Base-by-base conservation (phyloP, 2,797 vertebrate species). In the Aeoliscus strigatus region DNA sequence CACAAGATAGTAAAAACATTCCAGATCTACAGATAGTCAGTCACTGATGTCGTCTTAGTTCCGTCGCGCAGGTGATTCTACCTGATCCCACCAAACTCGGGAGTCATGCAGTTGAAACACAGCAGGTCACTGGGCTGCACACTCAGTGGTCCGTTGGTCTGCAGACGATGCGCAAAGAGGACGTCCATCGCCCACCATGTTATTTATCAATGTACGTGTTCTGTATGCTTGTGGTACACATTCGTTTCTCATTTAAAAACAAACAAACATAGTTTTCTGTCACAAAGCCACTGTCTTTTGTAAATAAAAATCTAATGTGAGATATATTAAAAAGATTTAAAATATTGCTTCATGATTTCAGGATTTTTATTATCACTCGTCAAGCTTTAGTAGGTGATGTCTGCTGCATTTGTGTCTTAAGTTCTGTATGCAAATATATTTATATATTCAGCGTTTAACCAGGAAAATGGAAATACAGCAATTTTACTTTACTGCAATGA, bases 221-320 rank as follows among this genome's bases (percentile, higher is more conserved):
- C 70, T 66, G 67, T 83, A 73, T 38, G 85, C 82, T 86, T 84
- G 78, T 73, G 79, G 78, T 78, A 58, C 37, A 72, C 79, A 70
- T 84, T 75, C 61, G 75, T 78, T 83, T 79, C 42, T 75, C 66
- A 79, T 79, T 61, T 81, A 84, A 43, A 81, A 86, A 87, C 87
- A 62, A 77, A 76, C 72, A 66, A 72, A 64, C 63, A 77, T 77
- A 49, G 77, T 85, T 87, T 82, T 81, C 75, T 82, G 82, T 87
- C 86, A 82, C 74, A 62, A 66, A 66, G 69, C 78, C 75, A 84
- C 75, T 72, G 81, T 87, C 77, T 85, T 90, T 88, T 89, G 87
- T 87, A 82, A 89, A 88, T 87, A 88, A 88, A 84, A 77, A n/a
- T 78, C 66, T 82, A 89, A 86, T 84, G 84, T 89, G 78, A 87